These are phyloP conservation scores for Beroe ovata DNA, from an alignment of 37 sponge, comb jelly and placozoan genomes.

Conservation along the genomic window DNA sequence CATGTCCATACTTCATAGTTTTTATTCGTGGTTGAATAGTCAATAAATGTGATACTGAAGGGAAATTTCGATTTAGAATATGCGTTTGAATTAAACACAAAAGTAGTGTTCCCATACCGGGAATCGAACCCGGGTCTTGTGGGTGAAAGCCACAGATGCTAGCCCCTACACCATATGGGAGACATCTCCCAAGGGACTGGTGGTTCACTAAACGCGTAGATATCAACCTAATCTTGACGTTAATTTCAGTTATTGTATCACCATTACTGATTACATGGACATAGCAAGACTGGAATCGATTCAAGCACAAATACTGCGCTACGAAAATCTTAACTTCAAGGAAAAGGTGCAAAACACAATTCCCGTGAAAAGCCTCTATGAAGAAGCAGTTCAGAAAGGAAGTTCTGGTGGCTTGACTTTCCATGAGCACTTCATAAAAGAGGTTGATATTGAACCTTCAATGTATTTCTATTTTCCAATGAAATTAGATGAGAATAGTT, in stretches of 20 bases:
- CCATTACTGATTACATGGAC: no score
- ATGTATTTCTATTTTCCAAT: no score
- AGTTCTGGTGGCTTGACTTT: constrained; percentile 6
- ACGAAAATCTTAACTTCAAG: neutral
- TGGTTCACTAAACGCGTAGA: no score
- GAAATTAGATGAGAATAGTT: no score
- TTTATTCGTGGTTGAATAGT: no score
- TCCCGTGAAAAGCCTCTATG: neutral
- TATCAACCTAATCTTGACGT: no score
- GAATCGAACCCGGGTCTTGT: constrained; percentile 69
- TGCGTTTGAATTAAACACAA: no score
- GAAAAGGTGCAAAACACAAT: neutral
- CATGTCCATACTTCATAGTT: no score
- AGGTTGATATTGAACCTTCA: no score
- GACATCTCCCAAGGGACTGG: neutral
- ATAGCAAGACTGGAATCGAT: neutral
- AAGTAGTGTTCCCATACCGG: constrained; percentile 49
- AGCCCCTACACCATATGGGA: constrained; percentile 68
- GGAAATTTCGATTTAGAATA: no score
- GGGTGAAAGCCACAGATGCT: constrained; percentile 69
- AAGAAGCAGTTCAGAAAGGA: neutral
- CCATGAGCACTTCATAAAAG: constrained; percentile 41
- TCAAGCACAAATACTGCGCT: neutral
- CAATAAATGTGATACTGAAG: no score
- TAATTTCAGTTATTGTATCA: no score